Evolutionary conservation across 2,888 invertebrate genomes (phyloP).

Genomic region (Deilephila porcellus): DNA sequence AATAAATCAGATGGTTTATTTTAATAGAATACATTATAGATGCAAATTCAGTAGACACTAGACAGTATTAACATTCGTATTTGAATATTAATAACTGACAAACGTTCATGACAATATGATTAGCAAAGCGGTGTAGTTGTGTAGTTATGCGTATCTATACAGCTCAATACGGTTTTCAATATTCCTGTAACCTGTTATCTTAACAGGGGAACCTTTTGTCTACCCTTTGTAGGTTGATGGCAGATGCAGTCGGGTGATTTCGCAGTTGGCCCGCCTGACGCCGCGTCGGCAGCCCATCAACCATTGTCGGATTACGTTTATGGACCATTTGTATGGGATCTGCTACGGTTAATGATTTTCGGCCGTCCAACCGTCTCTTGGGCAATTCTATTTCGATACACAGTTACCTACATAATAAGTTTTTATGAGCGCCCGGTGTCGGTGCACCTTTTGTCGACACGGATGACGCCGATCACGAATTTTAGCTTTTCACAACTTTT

Average conservation of each 20-base stretch:
- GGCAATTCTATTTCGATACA: conserved; percentile 63
- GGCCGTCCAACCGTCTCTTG: conserved; percentile 60
- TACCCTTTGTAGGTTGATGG: conserved; percentile 40
- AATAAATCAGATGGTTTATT: background rate
- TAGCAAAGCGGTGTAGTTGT: background rate
- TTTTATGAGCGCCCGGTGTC: conserved; percentile 50
- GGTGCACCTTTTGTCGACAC: conserved; percentile 37
- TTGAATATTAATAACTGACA: conserved; percentile 3
- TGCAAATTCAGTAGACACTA: background rate
- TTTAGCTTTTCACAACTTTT: conserved; percentile 37
- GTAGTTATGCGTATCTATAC: background rate
- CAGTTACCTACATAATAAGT: conserved; percentile 60
- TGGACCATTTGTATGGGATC: conserved; percentile 78
- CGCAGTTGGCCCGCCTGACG: conserved; percentile 48
- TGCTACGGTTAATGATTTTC: conserved; percentile 76
- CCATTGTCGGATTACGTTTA: conserved; percentile 79
- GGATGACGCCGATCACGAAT: conserved; percentile 41
- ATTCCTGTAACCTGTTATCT: background rate
- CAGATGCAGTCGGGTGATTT: conserved; percentile 56
- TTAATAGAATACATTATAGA: background rate
- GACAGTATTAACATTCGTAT: background rate
- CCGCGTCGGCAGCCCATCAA: conserved; percentile 64
- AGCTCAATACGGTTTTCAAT: conserved; percentile 4
- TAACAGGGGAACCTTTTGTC: conserved; percentile 45
- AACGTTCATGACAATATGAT: background rate